Evolutionary conservation across 1,140 invertebrate genomes (phyloP).

Genomic region (Araneus ventricosus): DNA sequence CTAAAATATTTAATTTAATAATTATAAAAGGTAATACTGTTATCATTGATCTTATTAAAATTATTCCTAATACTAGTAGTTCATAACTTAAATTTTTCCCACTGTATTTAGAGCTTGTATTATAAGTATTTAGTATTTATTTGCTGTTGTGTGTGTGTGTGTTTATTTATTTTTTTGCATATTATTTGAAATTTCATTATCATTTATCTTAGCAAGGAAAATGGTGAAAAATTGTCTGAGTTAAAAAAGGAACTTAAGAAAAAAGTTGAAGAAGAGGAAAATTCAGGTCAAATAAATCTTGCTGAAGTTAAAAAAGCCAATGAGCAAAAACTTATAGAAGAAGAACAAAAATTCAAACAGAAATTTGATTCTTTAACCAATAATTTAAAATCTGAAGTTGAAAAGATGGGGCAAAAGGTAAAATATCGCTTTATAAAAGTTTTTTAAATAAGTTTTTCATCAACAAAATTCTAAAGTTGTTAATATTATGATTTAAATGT

Average conservation of each 20-base stretch:
- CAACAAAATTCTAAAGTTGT: too few relatives aligned
- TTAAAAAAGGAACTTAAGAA: slow-evolving; percentile 49
- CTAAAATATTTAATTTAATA: too few relatives aligned
- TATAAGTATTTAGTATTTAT: neutral
- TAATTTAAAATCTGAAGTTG: slow-evolving; percentile 16
- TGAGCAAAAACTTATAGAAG: neutral
- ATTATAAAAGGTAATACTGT: too few relatives aligned
- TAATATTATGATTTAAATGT: too few relatives aligned
- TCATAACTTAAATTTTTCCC: too few relatives aligned
- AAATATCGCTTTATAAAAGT: neutral
- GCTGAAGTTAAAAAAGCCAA: slow-evolving; percentile 35
- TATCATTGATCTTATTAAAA: too few relatives aligned
- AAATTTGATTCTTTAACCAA: slow-evolving; percentile 26
- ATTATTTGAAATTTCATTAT: slow-evolving; percentile 11
- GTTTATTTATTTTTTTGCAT: neutral
- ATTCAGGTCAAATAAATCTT: neutral
- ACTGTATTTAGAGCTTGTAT: neutral
- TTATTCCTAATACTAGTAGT: too few relatives aligned
- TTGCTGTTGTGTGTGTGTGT: neutral
- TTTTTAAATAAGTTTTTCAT: too few relatives aligned
- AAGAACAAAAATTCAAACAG: slow-evolving; percentile 42
- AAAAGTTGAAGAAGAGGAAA: slow-evolving; percentile 47
- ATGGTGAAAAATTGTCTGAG: slow-evolving; percentile 11
- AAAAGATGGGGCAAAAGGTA: slow-evolving; percentile 50
- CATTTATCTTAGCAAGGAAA: slow-evolving; percentile 48